Conservation (phyloP, 2,888 invertebrate species). For the Drosophila colorata region DNA sequence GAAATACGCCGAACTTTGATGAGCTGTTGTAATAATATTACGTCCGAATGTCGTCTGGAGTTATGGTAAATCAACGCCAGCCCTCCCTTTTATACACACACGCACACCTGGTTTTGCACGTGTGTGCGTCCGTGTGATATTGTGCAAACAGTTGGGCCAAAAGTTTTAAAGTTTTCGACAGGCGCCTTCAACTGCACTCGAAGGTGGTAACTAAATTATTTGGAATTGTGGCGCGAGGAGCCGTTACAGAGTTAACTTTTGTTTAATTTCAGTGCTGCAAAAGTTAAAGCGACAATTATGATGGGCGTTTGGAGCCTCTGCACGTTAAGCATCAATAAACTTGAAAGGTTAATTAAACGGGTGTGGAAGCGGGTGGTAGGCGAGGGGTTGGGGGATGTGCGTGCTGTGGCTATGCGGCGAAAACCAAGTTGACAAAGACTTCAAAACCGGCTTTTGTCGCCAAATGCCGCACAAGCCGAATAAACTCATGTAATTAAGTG, state of each 20-base stretch:
- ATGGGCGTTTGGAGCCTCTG: slow-evolving; percentile 10
- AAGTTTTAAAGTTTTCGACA: slow-evolving; percentile 76
- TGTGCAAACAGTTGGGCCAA: slow-evolving; percentile 69
- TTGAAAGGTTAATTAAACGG: slow-evolving; percentile 43
- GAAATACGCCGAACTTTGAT: slow-evolving; percentile 62
- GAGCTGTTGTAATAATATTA: slow-evolving; percentile 78
- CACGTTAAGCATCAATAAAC: slow-evolving; percentile 19
- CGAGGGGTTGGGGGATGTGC: neutral
- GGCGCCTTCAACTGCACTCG: slow-evolving; percentile 60
- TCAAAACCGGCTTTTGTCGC: neutral
- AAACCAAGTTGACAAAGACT: slow-evolving; percentile 9
- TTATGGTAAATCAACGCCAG: slow-evolving; percentile 61
- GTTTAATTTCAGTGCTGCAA: slow-evolving; percentile 46
- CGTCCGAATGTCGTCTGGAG: slow-evolving; percentile 74
- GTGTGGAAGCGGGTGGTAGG: neutral
- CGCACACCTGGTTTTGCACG: neutral
- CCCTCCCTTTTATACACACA: neutral
- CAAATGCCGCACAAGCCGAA: neutral
- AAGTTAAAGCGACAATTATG: slow-evolving; percentile 47
- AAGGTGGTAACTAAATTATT: slow-evolving; percentile 77
- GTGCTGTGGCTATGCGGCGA: neutral
- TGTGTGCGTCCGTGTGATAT: slow-evolving; percentile 38
- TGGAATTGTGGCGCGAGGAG: slow-evolving; percentile 47
- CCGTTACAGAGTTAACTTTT: slow-evolving; percentile 40
- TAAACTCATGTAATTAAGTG: slow-evolving; percentile 39